Evolutionary conservation across 2,797 vertebrate genomes (phyloP).

Genomic region (Oryzias sinensis): DNA sequence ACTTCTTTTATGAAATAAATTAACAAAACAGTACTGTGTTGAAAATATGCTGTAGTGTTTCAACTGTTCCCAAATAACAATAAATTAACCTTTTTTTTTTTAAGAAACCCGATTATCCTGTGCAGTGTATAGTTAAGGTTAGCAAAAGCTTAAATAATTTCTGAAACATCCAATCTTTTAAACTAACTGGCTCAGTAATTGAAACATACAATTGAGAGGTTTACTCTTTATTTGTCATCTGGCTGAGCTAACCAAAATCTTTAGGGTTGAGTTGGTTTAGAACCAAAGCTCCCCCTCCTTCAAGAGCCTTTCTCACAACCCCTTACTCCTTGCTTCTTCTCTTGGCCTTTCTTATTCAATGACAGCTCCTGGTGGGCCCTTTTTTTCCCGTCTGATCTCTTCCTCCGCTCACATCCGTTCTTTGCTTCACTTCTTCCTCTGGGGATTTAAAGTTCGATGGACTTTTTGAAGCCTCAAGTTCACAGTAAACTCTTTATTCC

Average conservation of each 20-base stretch:
- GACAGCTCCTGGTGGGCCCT: constrained; percentile 69
- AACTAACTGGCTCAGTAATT: constrained; percentile 62
- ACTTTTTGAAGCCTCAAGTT: constrained; percentile 59
- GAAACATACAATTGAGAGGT: constrained; percentile 62
- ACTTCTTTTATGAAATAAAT: too few species aligned
- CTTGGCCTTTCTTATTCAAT: constrained; percentile 50
- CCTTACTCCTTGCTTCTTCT: constrained; percentile 55
- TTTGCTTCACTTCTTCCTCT: constrained; percentile 45
- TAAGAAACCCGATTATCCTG: too few species aligned
- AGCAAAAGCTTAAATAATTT: too few species aligned
- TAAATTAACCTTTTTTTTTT: too few species aligned
- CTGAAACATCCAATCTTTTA: neutral
- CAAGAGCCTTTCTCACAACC: constrained; percentile 56
- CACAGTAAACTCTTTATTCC: constrained; percentile 49
- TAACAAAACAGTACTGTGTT: too few species aligned
- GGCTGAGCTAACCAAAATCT: constrained; percentile 43
- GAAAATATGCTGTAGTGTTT: too few species aligned
- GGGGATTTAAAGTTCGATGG: constrained; percentile 54
- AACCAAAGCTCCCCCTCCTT: constrained; percentile 50
- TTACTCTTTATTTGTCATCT: constrained; percentile 39
- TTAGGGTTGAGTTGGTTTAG: constrained; percentile 55
- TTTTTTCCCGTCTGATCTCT: constrained; percentile 47
- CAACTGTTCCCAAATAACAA: too few species aligned
- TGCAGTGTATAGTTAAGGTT: too few species aligned
- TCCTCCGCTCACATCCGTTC: constrained; percentile 57